Base-by-base conservation (phyloP, 2,113 vertebrate species). In the Tychaedon coryphoeus region DNA sequence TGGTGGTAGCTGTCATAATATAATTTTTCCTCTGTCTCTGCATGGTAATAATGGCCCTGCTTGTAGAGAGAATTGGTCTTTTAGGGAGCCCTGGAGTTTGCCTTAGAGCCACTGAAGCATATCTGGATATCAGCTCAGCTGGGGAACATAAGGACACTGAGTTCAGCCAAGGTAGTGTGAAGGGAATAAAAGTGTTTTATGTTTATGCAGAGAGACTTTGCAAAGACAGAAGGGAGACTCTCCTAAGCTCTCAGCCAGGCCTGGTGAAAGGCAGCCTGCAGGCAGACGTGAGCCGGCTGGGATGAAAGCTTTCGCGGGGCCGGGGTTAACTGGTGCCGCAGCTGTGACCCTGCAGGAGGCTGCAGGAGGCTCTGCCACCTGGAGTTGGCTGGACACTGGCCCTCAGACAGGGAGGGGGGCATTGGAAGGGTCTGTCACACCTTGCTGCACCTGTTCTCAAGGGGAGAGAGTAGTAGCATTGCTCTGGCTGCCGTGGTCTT, bases 51-150 rank as follows among this genome's bases (percentile, higher is more conserved):
- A 88, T 76, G 43, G 45, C 38, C 34, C 29, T 72, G 19, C 34
- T 51, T 76, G 20, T 47, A 50, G 42, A 58, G 66, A 62, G 85
- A 94, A 79, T 62, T 92, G 92, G 38, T 67, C 70, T 92, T 87
- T 82, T 70, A 82, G 74, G 54, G 77, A 90, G 89, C 70, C 40
- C 70, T n/a, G 53, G 74, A 78, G n/a, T 85, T 87, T 92, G 87
- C 77, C 81, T 85, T 40, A 17, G 42, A 95, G 76, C 76, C 45
- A 9, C 31, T 84, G 91, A 85, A 78, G 84, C 19, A 0, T 56
- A 42, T 65, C 60, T 76, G 76, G 60, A 6, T 73, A 47, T 88
- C 26, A 10, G 33, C 36, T 76, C 91, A 92, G 65, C 53, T 82
- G 89, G 58, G 86, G 66, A 78, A 38, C 54, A 16, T 89, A 57